Conservation (phyloP, 2,797 vertebrate species). For the Novumbra hubbsi region DNA sequence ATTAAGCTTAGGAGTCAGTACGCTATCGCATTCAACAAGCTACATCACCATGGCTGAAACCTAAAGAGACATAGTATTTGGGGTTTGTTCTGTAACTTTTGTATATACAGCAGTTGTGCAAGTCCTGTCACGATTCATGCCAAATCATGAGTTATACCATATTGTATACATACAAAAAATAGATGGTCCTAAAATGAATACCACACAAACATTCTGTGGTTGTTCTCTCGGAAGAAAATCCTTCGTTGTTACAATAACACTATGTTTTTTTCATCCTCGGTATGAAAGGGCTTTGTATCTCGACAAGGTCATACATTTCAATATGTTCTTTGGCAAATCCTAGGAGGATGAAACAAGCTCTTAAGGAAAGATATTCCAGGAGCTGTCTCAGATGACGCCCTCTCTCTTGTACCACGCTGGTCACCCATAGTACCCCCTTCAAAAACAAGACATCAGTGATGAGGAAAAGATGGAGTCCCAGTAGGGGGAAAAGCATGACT, state of each 20-base stretch:
- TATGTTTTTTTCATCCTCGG: neutral
- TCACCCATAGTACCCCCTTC: constrained; percentile 30
- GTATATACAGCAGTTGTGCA: neutral
- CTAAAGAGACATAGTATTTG: neutral
- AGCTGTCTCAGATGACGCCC: constrained; percentile 41
- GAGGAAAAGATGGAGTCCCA: constrained; percentile 15
- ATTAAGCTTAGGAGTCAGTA: constrained; percentile 21
- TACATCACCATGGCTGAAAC: neutral
- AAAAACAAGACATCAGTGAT: constrained; percentile 53
- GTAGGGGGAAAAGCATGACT: too few relatives aligned
- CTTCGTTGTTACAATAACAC: neutral
- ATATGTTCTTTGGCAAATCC: constrained; percentile 34
- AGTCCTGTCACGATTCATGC: neutral
- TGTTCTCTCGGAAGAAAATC: neutral
- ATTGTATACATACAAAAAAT: neutral
- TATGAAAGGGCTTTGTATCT: constrained; percentile 14
- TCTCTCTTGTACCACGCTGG: constrained; percentile 23
- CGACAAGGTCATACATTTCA: constrained; percentile 19
- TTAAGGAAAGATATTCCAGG: constrained; percentile 39
- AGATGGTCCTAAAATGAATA: neutral
- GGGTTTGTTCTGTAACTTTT: neutral
- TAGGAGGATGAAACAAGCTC: constrained; percentile 24
- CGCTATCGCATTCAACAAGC: neutral
- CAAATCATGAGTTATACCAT: neutral
- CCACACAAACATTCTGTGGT: neutral